Evolutionary conservation across 2,888 invertebrate genomes (phyloP).

Genomic region (Philaethria dido): DNA sequence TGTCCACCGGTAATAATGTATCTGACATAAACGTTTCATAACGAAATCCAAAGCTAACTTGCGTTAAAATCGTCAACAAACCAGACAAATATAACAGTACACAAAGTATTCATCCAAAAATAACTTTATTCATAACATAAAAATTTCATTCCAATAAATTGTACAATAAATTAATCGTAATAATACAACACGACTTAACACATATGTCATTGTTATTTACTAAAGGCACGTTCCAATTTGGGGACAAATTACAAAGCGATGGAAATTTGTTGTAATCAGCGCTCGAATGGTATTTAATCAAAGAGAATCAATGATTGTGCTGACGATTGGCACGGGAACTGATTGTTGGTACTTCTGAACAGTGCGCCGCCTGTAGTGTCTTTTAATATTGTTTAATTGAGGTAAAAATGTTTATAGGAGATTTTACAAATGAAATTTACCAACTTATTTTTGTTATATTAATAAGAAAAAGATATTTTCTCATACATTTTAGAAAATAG

Average conservation of each 20-base stretch:
- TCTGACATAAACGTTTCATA: neutral
- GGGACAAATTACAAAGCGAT: slow-evolving; percentile 43
- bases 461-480: no score
- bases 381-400: neutral
- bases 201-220: slow-evolving; percentile 38
- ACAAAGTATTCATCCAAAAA: slow-evolving; percentile 6
- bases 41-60: neutral
- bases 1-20: neutral
- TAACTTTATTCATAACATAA: slow-evolving; percentile 20
- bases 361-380: neutral
- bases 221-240: slow-evolving; percentile 40
- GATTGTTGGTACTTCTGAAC: slow-evolving; percentile 19
- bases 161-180: slow-evolving; percentile 27
- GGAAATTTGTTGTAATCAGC: slow-evolving; percentile 56
- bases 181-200: slow-evolving; percentile 32
- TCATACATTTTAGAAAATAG: no score
- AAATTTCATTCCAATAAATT: slow-evolving; percentile 25
- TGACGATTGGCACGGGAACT: slow-evolving; percentile 43
- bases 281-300: slow-evolving; percentile 65
- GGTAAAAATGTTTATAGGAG: neutral
- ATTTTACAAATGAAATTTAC: neutral
- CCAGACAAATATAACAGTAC: neutral
- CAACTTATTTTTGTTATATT: no score
- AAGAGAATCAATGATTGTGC: slow-evolving; percentile 61
- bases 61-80: neutral